Percentiles rank a stretch among this genome's conserved stretches.
Conservation (phyloP, 2,888 invertebrate genomes). For the Cephus sareptanus region DNA sequence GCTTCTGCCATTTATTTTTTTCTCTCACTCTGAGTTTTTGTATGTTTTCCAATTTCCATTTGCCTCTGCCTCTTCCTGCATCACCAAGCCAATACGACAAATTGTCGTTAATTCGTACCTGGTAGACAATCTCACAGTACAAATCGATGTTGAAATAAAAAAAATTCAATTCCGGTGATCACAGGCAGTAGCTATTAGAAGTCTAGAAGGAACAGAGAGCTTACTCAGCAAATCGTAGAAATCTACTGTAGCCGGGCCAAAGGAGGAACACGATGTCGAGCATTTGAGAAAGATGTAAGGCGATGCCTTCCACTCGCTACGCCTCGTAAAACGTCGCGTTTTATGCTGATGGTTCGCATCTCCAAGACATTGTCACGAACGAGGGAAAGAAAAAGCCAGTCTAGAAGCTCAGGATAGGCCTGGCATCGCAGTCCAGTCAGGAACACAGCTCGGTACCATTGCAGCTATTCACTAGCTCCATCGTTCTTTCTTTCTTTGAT, state of each 20-base stretch:
- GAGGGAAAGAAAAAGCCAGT: constrained; percentile 11
- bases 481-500: constrained; percentile 11
- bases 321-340: constrained; percentile 62
- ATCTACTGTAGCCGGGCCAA: neutral
- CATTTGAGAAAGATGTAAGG: constrained; percentile 58
- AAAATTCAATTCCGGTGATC: neutral
- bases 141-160: neutral
- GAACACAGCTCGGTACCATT: neutral
- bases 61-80: neutral
- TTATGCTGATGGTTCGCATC: constrained; percentile 61
- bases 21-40: neutral
- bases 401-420: constrained; percentile 14
- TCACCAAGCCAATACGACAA: neutral
- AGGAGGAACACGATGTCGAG: constrained; percentile 23
- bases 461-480: constrained; percentile 2
- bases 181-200: neutral
- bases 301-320: constrained; percentile 56
- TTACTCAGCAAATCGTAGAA: neutral
- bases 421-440: neutral
- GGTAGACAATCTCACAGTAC: neutral
- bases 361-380: constrained; percentile 50
- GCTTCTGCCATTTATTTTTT: neutral
- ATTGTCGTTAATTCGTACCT: neutral
- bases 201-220: neutral
- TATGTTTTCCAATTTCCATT: neutral